A percentile compares a stretch with the other conserved stretches of the same genome.
Evolutionary conservation across 2,113 vertebrate species (phyloP).

Genomic region (Calidris pugnax): DNA sequence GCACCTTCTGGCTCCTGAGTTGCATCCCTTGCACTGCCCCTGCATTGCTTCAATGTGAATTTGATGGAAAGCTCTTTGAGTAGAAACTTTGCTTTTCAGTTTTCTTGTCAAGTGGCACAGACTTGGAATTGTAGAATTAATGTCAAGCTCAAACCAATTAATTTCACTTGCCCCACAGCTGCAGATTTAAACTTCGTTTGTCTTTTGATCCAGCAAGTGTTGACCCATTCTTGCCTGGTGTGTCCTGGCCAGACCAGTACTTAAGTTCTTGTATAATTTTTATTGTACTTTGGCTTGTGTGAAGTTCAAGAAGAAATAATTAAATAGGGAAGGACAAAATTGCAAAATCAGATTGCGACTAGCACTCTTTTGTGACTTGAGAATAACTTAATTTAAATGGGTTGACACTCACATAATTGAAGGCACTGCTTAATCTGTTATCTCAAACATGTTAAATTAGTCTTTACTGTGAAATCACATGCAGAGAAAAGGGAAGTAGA

Average conservation of each 20-base stretch:
- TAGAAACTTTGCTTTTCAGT: neutral
- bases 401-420: neutral
- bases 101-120: neutral
- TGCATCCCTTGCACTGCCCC: fast-evolving
- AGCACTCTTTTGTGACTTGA: neutral
- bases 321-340: neutral
- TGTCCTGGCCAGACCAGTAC: neutral
- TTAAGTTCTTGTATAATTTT: neutral
- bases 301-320: neutral
- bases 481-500: neutral
- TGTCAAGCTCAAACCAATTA: fast-evolving
- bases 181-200: neutral
- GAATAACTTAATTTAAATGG: neutral
- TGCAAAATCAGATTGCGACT: neutral
- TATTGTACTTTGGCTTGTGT: neutral
- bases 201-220: neutral
- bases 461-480: neutral
- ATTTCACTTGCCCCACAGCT: fast-evolving
- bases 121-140: neutral
- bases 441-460: neutral
- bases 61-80: neutral
- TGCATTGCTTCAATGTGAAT: fast-evolving
- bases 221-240: neutral
- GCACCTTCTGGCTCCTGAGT: neutral
- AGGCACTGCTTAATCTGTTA: neutral